Evolutionary conservation across 2,888 invertebrate genomes (phyloP), one percentile per base, ranked within the genome.

Genomic region (Nemotelus nigrinus): DNA sequence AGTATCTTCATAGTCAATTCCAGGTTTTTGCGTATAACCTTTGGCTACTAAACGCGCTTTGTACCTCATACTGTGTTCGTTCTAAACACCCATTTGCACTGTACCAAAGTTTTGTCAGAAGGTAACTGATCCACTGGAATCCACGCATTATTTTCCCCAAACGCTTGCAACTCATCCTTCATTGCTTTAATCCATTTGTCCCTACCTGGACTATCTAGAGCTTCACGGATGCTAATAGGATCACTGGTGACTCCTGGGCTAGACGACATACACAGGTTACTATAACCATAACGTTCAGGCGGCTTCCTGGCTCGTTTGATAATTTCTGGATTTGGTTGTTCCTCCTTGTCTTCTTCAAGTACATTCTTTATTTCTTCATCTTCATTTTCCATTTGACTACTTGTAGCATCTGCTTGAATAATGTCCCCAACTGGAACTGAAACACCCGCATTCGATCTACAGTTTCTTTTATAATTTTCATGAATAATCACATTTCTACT

Each of bases 21-120:
- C 82, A 41, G 39, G 3, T 8, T 63, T 63, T 43, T 63, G 63
- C 41, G 8, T 63, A 25, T n/a, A 63, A 43, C 82, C 81, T 67
- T 80, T 81, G 5, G 82, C 82, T 6, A 83, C 82, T 57, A 83
- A 76, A 43, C 82, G 65, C 6, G 82, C 82, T 53, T 81, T 41
- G 78, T 82, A 82, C 6, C 79, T 67, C 44, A 81, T 77, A 65
- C 81, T 76, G 63, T 77, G 76, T 25, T 82, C 81, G 76, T 84
- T 84, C 43, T 82, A 68, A 81, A 83, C 8, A 84, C 82, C 83
- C 83, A 84, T 67, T 83, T 84, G 68, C 82, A 82, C 57, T 82
- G 41, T 68, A 83, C 83, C 50, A 83, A 79, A 8, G 78, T 81
- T 50, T 48, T 79, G 74, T 64, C 68, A 55, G 80, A 71, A 68